Evolutionary conservation across 2,113 vertebrate species (phyloP).

Genomic region (Neolamprologus tretocephalus): DNA sequence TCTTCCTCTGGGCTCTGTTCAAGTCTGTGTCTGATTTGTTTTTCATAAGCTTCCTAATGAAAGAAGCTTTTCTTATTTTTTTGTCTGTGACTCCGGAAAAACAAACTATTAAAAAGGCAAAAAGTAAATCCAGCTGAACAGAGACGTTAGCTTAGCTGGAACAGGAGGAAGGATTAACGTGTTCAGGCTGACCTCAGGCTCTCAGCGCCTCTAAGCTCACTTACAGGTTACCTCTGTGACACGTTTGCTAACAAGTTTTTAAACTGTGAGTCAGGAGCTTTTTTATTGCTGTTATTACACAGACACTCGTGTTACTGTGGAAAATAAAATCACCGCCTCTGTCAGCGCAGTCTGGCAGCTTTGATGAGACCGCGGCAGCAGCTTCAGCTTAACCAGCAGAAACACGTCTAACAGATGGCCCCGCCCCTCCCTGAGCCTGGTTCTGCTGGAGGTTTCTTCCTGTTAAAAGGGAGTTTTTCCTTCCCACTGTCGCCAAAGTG

Average conservation of each 20-base stretch:
- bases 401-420: not conserved
- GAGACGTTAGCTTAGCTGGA: not conserved
- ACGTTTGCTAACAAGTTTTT: not conserved
- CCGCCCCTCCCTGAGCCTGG: not conserved
- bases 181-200: not conserved
- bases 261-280: not conserved
- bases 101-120: not conserved
- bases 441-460: fast-evolving
- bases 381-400: not conserved
- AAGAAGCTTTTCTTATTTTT: not conserved
- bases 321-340: not conserved
- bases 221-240: not conserved
- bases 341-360: not conserved
- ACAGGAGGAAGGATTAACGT: not conserved
- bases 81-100: not conserved
- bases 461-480: not conserved
- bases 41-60: not conserved
- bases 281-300: not conserved
- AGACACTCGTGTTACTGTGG: not conserved
- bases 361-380: not conserved
- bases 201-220: not conserved
- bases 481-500: not conserved
- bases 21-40: not conserved
- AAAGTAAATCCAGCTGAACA: not conserved
- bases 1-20: not conserved